A percentile compares a stretch with the other conserved stretches of the same genome.
Conservation (phyloP, 2,797 vertebrate genomes). For the Poeciliopsis paucimaculata region DNA sequence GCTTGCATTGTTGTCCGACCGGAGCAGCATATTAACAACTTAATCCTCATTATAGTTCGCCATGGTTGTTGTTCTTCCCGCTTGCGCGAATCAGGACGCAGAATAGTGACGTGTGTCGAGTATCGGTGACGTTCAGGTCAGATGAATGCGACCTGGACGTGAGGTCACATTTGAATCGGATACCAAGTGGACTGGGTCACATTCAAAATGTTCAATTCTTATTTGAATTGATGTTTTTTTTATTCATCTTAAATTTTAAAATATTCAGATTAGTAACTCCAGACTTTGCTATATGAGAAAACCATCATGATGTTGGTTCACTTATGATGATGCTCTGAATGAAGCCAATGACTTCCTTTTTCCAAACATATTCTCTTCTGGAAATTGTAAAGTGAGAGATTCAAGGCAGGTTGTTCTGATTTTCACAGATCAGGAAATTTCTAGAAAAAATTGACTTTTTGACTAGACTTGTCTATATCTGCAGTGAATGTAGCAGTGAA, state of each 20-base stretch:
- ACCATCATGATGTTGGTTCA: not conserved
- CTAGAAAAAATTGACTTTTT: not conserved
- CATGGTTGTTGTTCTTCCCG: no score
- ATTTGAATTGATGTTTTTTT: not conserved
- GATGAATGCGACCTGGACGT: no score
- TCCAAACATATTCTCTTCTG: not conserved
- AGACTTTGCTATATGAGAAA: not conserved
- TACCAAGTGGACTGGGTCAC: no score
- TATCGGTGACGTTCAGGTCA: no score
- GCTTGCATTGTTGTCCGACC: no score
- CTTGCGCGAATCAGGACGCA: no score
- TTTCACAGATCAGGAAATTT: not conserved
- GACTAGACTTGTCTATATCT: not conserved
- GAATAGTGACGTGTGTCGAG: no score
- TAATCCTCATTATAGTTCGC: no score
- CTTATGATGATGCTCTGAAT: no score
- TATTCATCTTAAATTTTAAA: not conserved
- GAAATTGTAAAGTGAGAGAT: not conserved
- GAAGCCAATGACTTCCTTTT: not conserved
- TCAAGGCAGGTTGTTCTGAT: not conserved
- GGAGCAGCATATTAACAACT: no score
- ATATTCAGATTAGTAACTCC: not conserved
- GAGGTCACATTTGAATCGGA: no score
- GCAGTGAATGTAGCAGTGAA: not conserved
- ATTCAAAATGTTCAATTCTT: not conserved